Conservation (phyloP, 2,797 vertebrate genomes). For the Molossus alvarezi region DNA sequence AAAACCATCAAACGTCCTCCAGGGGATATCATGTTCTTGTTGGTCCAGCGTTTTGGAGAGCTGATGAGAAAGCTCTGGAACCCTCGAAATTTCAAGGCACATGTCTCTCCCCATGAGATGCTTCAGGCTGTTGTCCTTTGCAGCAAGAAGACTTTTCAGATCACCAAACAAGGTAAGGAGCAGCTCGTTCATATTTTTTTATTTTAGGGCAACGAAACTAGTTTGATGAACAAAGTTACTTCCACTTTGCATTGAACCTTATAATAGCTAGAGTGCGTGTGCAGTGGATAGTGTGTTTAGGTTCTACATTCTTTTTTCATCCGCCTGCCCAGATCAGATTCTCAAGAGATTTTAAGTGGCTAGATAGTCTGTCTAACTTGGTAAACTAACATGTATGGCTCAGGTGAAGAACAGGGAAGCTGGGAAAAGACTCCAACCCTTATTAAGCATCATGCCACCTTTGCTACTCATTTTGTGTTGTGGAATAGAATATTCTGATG, state of each 20-base stretch:
- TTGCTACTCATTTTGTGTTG: neutral
- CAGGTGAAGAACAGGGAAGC: neutral
- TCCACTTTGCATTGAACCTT: neutral
- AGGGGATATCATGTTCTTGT: conserved; percentile 98
- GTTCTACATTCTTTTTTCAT: neutral
- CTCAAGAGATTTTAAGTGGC: neutral
- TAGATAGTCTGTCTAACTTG: neutral
- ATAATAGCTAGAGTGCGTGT: neutral
- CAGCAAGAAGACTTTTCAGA: conserved; percentile 99
- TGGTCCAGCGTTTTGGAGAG: conserved; percentile 98
- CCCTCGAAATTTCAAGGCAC: conserved; percentile 98
- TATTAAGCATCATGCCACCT: neutral
- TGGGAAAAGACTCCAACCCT: neutral
- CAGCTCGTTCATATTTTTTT: neutral
- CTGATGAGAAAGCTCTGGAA: conserved; percentile 99
- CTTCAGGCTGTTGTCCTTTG: conserved; percentile 98
- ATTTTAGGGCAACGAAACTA: neutral
- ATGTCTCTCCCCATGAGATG: conserved; percentile 99
- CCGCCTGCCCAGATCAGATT: neutral
- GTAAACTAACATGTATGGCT: neutral
- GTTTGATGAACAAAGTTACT: neutral
- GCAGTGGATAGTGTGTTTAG: neutral
- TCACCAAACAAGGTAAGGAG: conserved; percentile 96
- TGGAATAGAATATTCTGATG: neutral
- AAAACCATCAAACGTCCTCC: conserved; percentile 95